phyloP scores from a whole-genome alignment of 2,113 vertebrate species.

The Dipodomys spectabilis region DNA sequence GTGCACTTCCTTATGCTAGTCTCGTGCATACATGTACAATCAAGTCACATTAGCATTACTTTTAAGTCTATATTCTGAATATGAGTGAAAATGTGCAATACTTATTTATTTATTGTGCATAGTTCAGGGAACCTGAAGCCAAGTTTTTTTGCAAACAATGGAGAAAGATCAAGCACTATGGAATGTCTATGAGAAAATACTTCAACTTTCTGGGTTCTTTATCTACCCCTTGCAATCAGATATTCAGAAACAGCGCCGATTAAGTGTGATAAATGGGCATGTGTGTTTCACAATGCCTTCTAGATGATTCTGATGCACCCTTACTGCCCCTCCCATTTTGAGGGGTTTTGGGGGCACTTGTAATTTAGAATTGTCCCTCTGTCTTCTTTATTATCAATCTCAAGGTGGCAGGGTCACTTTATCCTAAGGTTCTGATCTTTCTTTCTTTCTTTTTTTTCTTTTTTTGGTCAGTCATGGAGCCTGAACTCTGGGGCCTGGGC shows the following conservation, averaged over 20 bases:
- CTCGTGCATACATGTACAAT: no score
- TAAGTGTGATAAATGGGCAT: neutral
- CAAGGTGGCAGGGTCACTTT: neutral
- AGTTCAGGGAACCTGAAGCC: neutral
- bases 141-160: neutral
- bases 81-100: no score
- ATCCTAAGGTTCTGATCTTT: neutral
- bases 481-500: no score
- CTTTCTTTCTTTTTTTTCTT: neutral
- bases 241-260: neutral
- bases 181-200: neutral
- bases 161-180: neutral
- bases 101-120: neutral
- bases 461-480: no score
- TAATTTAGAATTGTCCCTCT: neutral
- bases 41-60: no score
- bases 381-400: neutral
- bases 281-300: neutral
- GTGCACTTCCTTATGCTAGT: no score
- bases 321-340: neutral
- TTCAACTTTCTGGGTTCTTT: neutral
- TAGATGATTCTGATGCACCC: neutral
- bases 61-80: no score
- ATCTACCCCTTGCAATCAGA: neutral
- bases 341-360: neutral